Evolutionary conservation across 2,113 vertebrate species (phyloP), one percentile per base, ranked within the genome.

Genomic region (Tragelaphus strepsiceros): DNA sequence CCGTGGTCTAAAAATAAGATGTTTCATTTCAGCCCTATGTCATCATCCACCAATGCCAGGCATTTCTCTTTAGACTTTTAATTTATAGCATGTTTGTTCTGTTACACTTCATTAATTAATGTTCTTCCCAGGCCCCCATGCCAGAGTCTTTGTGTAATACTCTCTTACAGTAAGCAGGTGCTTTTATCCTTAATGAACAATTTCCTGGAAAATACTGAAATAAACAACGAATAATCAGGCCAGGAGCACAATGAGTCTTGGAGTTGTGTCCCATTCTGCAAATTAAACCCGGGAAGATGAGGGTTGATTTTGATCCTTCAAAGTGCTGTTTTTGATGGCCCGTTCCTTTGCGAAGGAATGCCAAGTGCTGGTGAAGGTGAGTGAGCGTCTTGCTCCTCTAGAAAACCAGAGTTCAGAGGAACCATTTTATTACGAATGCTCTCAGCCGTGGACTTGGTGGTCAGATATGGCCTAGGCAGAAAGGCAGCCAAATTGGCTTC

Each of bases 151-250:
- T 98, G 96, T 97, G 93, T 97, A 97, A 98, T 91, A 90, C 86
- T 84, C 87, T 98, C 35, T 99, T 99, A 98, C 99, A 97, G 99
- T 98, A 99, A 99, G 94, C 97, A 98, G 98, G 98, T 99, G 98
- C 98, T 99, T 98, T 98, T 98, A 98, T 95, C 95, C 94, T 95
- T 98, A 99, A 99, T 98, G 98, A 99, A 98, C 97, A 61, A 88
- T 96, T 99, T 99, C 98, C 98, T 98, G 98, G 98, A 97, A 98
- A 97, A 98, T 92, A 81, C 97, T 64, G 96, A 97, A 98, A 98
- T 96, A 98, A 99, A 98, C 98, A 98, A 87, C 7, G 89, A 98
- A 89, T 98, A 98, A 98, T 89, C 94, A 85, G 98, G 97, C 97
- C 97, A 93, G 96, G 97, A 89, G 6, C 97, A 97, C 97, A 88